phyloP scores from a whole-genome alignment of 2,113 vertebrate species.

The Serranochromis macrocephalus region DNA sequence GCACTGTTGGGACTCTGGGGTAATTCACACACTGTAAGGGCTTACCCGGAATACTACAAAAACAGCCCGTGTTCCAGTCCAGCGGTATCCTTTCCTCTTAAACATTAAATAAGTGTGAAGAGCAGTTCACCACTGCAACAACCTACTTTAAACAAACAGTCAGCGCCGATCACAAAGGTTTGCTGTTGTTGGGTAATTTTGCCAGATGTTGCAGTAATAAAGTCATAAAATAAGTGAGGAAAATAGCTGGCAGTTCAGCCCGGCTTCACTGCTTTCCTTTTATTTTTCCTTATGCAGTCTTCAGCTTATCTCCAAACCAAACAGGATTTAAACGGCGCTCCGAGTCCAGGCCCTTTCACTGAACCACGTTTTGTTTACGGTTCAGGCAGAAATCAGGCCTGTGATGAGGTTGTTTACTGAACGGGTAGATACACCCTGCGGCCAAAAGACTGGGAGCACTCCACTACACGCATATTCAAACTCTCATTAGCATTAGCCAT shows the following conservation, averaged over 20 bases:
- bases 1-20: background rate
- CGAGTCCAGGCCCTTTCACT: constrained; percentile 54
- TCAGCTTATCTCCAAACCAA: constrained; percentile 73
- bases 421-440: constrained; percentile 47
- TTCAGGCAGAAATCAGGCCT: constrained; percentile 65
- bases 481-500: constrained; percentile 47
- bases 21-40: background rate
- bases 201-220: constrained; percentile 68
- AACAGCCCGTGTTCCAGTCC: background rate
- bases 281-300: constrained; percentile 54
- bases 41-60: background rate
- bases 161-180: constrained; percentile 49
- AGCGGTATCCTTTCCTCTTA: background rate
- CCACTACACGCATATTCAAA: constrained; percentile 20
- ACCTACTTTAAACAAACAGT: constrained; percentile 58
- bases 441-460: constrained; percentile 45
- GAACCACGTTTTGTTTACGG: constrained; percentile 65
- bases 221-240: constrained; percentile 67
- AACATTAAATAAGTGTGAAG: background rate
- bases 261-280: constrained; percentile 47
- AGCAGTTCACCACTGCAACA: constrained; percentile 19
- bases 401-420: constrained; percentile 63
- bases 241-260: constrained; percentile 66
- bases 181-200: constrained; percentile 69
- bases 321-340: constrained; percentile 64